phyloP scores from a whole-genome alignment of 2,113 vertebrate species.

The Sakesphorus luctuosus region DNA sequence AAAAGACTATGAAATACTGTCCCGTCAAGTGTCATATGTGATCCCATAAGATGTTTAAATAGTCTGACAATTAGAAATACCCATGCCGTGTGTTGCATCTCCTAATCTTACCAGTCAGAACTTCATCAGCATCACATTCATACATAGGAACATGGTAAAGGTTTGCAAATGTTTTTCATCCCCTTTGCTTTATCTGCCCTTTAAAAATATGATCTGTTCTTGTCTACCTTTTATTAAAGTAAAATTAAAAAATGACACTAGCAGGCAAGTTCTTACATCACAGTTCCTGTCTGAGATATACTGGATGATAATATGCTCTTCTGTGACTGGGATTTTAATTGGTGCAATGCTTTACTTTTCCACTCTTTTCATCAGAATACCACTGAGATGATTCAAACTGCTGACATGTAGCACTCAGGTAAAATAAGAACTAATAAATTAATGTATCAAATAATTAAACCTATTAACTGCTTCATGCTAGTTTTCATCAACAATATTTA shows the following conservation, averaged over 20 bases:
- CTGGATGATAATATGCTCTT: neutral
- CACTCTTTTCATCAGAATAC: neutral
- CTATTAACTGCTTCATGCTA: neutral
- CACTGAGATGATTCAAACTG: neutral
- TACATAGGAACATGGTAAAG: neutral
- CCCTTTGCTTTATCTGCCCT: neutral
- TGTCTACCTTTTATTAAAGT: neutral
- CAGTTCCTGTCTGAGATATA: neutral
- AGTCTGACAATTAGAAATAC: neutral
- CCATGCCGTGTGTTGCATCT: accelerated
- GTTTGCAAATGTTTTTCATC: neutral
- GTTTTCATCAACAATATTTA: conserved; percentile 30
- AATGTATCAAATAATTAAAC: conserved; percentile 56
- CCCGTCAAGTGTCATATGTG: neutral
- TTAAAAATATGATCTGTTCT: neutral
- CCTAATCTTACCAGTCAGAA: neutral
- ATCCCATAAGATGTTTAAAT: neutral
- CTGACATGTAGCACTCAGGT: neutral
- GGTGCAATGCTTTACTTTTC: neutral
- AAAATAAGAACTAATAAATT: conserved; percentile 38
- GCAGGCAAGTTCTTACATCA: neutral
- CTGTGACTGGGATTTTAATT: neutral
- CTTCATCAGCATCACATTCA: neutral
- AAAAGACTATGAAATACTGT: neutral
- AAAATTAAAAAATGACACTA: neutral